phyloP scores from a whole-genome alignment of 2,888 invertebrate genomes.

The Ecdyonurus torrentis region DNA sequence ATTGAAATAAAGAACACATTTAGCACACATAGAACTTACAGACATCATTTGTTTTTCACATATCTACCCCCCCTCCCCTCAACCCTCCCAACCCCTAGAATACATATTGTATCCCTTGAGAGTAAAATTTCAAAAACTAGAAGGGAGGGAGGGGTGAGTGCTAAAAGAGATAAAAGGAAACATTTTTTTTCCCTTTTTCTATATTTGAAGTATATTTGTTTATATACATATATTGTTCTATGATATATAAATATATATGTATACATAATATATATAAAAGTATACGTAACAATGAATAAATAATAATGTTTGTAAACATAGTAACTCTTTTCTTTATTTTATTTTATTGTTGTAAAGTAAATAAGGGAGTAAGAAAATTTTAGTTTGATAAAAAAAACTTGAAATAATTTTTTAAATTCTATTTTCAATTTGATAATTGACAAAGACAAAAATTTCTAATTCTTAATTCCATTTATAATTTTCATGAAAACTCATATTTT shows the following conservation, averaged over 20 bases:
- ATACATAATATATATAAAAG: background rate
- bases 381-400: too few species aligned
- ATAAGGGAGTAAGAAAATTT: too few species aligned
- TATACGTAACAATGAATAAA: background rate
- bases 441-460: too few species aligned
- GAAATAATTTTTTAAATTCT: too few species aligned
- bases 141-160: too few species aligned
- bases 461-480: too few species aligned
- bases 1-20: background rate
- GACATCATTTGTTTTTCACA: background rate
- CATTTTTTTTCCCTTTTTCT: background rate
- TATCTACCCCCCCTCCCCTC: background rate
- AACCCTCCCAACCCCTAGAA: too few species aligned
- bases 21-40: background rate
- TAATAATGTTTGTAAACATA: background rate
- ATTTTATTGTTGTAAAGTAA: background rate
- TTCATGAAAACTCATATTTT: too few species aligned
- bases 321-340: background rate
- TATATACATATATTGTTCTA: background rate
- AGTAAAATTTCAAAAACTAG: too few species aligned
- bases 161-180: too few species aligned
- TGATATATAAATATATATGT: background rate
- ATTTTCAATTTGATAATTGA: too few species aligned
- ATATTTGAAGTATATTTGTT: background rate
- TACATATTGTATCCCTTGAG: too few species aligned